Evolutionary conservation across 1,140 invertebrate species (phyloP), one percentile per base, ranked within the genome.

Genomic region (Zaprionus ornatus): DNA sequence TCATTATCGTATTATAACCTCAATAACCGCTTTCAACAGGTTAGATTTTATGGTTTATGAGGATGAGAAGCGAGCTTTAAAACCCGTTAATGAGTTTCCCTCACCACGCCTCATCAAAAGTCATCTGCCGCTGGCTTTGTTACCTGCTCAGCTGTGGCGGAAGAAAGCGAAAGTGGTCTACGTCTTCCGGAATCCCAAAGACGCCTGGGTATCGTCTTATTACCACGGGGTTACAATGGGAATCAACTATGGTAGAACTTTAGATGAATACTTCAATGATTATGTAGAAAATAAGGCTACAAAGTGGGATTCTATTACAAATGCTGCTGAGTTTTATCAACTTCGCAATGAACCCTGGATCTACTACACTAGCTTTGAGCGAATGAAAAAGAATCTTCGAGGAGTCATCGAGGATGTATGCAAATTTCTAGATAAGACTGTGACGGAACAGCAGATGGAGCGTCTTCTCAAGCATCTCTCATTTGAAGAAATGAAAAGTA

Each of bases 161-260:
- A 76, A 90, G 27, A 91, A 91, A 6, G 91, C 91, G 0, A 93
- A 98, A 96, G 93, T 97, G 0, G 59, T 97, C 4, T 97, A 97
- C 83, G 95, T 97, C 0, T 95, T 95, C 9, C 93, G 97, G 52
- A 97, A 98, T 92, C 97, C 97, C 0, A 96, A 97, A 90, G 97
- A 98, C 91, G 95, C 97, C 0, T 95, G 94, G 19, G 96, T 97
- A 0, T 98, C 97, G 0, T 96, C 95, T 79, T 98, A 95, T 87
- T 95, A 97, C 92, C 95, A 97, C 67, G 95, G 95, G 75, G 94
- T 85, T 76, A 92, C 95, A 0, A 94, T 94, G 63, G 95, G 96
- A 0, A 76, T 83, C 1, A 78, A 90, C 15, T 74, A 75, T 35
- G 79, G 74, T 4, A 73, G 57, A 23, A 74, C 77, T 0, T 19